Evolutionary conservation across 1,140 invertebrate species (phyloP).

Genomic region (Theocolax elegans): DNA sequence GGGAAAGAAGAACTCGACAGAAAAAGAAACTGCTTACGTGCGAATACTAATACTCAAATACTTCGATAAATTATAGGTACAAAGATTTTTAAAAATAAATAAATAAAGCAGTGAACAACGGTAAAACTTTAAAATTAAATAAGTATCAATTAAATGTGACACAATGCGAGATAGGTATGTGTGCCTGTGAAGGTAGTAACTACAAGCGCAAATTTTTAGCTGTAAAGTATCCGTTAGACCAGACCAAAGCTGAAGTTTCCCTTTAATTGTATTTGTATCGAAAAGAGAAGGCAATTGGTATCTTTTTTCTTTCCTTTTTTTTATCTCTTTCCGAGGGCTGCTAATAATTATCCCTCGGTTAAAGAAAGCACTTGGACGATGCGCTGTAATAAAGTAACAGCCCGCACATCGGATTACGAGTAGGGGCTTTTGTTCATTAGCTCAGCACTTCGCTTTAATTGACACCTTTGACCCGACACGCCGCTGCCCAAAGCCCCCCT

Average conservation of each 20-base stretch:
- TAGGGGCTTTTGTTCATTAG: conserved; percentile 61
- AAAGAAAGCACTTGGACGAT: conserved; percentile 58
- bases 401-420: conserved; percentile 55
- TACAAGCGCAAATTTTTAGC: no score
- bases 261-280: not conserved
- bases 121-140: no score
- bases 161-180: no score
- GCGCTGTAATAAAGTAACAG: conserved; percentile 54
- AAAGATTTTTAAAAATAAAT: no score
- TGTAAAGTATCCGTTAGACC: no score
- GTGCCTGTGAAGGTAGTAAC: no score
- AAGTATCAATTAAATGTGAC: no score
- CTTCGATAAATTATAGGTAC: no score
- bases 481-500: conserved; percentile 33
- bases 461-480: conserved; percentile 59
- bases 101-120: no score
- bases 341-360: conserved; percentile 21
- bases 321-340: not conserved
- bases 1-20: no score
- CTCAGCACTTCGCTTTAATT: conserved; percentile 61
- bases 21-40: no score
- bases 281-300: not conserved
- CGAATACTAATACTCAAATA: no score
- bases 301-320: not conserved
- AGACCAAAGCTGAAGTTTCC: not conserved